phyloP scores from a whole-genome alignment of 2,113 vertebrate genomes.

The Antechinus stuartii region DNA sequence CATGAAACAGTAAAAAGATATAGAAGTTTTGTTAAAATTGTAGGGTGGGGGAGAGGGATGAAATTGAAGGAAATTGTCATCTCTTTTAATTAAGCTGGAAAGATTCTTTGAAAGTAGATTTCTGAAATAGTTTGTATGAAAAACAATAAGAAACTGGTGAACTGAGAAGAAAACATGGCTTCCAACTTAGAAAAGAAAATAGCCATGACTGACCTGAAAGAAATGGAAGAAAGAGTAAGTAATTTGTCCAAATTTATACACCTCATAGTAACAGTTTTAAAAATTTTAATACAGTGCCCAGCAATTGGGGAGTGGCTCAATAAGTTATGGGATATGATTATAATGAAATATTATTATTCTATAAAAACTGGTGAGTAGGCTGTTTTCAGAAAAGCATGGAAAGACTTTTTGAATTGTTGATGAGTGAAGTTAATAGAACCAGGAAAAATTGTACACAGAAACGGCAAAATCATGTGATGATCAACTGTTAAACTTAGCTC shows the following conservation, averaged over 20 bases:
- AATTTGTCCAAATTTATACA: neutral
- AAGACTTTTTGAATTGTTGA: too few species aligned
- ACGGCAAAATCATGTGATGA: too few species aligned
- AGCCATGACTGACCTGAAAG: neutral
- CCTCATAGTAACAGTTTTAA: neutral
- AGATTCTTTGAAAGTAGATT: conserved; percentile 20
- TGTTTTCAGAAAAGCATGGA: too few species aligned
- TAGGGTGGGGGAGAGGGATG: neutral
- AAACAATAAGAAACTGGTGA: conserved; percentile 10
- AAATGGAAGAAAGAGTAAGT: neutral
- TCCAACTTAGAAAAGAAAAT: neutral
- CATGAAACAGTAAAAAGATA: neutral
- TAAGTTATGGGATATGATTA: neutral
- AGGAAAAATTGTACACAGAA: too few species aligned
- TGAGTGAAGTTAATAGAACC: too few species aligned
- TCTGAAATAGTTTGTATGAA: conserved; percentile 36
- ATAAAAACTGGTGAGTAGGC: too few species aligned
- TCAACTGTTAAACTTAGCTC: too few species aligned
- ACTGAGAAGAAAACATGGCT: neutral
- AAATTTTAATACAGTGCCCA: neutral
- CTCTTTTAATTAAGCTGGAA: neutral
- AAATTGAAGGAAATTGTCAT: conserved; percentile 15
- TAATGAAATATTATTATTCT: neutral
- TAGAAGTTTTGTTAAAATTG: neutral
- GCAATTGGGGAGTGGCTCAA: too few species aligned